Base-by-base conservation (phyloP, 2,113 vertebrate genomes). In the Pogonocichla stellata region DNA sequence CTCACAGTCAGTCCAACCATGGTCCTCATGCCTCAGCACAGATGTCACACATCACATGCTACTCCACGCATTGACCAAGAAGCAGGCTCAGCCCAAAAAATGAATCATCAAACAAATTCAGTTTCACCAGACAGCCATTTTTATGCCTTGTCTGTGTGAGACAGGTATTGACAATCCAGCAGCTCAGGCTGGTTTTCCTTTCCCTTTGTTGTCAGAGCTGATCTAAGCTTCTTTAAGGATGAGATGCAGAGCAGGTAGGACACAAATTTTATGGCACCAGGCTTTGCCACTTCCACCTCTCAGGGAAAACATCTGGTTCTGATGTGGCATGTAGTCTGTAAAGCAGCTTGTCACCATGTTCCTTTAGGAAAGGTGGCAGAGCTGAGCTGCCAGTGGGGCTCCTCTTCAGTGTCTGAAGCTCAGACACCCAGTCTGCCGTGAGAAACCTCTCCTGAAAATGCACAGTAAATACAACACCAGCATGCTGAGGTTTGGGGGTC, bases 11-110 rank as follows among this genome's bases (percentile, higher is more conserved):
- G 45, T 20, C 42, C 40, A 72, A 16, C 28, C 26, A 34, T 33
- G 0, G 0, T 23, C 10, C 29, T 48, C 0, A 0, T 60, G 33
- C 53, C 38, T 88, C 42, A 57, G 72, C 1, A 0, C 45, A 80
- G 28, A 25, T 65, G 24, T 61, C 67, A 80, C 36, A 9, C 0
- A 0, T 60, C 78, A 43, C 0, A 0, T 15, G 10, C 19, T 82
- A n/a, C 53, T 53, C 13, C 43, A 1, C 31, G 23, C 19, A 40
- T 20, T 18, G 16, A 42, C 12, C 15, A 56, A 80, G 45, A 91
- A n/a, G 34, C 33, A 47, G 12, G 36, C n/a, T 57, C 12, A 83
- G 40, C 50, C 19, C 72, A 80, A 80, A 88, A 80, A 86, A 70
- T 12, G 14, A 92, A 42, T 33, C 20, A 26, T 38, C 18, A 45